A percentile compares a stretch with the other conserved stretches of the same genome.
Evolutionary conservation across 2,113 vertebrate genomes (phyloP).

Genomic region (Aphyosemion australe): DNA sequence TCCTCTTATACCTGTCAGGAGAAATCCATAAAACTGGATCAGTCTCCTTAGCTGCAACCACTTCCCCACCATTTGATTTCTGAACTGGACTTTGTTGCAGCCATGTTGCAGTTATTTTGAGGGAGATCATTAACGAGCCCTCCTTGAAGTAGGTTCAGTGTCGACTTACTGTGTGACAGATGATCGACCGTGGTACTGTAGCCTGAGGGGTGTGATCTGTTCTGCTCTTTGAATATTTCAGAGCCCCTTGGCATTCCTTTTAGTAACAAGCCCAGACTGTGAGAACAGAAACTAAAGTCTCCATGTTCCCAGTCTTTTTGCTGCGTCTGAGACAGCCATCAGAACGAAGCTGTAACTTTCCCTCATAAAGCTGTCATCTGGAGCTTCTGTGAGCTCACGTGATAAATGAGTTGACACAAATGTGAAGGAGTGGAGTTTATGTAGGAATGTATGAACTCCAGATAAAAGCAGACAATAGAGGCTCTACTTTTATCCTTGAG

Average conservation of each 20-base stretch:
- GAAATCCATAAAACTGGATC: background rate
- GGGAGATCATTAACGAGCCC: conserved; percentile 19
- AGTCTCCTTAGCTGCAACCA: background rate
- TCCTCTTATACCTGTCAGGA: background rate
- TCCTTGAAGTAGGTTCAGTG: conserved; percentile 31
- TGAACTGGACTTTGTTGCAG: background rate
- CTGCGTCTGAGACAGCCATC: conserved; percentile 3
- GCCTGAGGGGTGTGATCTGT: conserved; percentile 56
- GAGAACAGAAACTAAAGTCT: conserved; percentile 37
- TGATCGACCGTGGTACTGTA: conserved; percentile 29
- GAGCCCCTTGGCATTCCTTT: conserved; percentile 60
- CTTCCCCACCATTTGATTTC: background rate
- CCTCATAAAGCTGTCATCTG: no score
- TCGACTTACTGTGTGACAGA: conserved; percentile 46
- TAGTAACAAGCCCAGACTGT: conserved; percentile 57
- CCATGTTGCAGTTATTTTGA: conserved; percentile 6
- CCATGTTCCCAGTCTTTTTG: conserved; percentile 34
- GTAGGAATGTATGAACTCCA: no score
- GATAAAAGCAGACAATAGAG: no score
- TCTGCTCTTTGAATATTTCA: conserved; percentile 71
- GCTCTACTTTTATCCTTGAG: no score
- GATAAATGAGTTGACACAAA: no score
- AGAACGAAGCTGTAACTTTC: no score
- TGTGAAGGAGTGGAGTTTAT: no score
- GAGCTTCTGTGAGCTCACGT: no score